Evolutionary conservation across 2,888 invertebrate species (phyloP), one percentile per base, ranked within the genome.

Genomic region (Acanthoscelides obtectus): DNA sequence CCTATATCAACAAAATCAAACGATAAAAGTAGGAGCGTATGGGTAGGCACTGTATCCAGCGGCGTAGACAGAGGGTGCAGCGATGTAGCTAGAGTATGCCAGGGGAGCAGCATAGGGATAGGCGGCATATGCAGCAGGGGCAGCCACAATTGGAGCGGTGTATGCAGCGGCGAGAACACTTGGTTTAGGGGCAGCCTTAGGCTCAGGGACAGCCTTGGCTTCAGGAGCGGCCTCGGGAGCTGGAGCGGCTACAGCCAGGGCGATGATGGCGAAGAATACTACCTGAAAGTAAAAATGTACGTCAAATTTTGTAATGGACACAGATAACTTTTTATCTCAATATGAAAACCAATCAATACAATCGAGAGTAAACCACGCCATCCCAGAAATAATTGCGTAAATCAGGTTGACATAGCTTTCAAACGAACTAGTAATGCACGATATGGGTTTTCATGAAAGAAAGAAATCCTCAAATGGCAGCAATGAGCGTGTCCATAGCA

Each of bases 21-120:
- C 45, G 17, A 45, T 17, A 45, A 12, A 45, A 17, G 45, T 45
- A 12, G 45, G 1, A 12, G 45, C 45, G 12, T 66, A 66, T 12
- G 67, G 67, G 22, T 22, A 67, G 2, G 22, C 22, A 6, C 22
- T 20, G 22, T 67, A 67, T 67, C 67, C 67, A 22, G 67, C 67
- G 22, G 67, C 67, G 22, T 67, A 67, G 22, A 67, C 67, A 20
- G 67, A 67, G 21, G 67, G 67, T 3, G 66, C 66, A 22, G 66
- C 66, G 21, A 67, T 22, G 22, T 67, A 67, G 22, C 22, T 22
- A 22, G 67, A 22, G n/a, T 67, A 67, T 6, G 67, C 67, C 22
- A 67, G 22, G 2, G 67, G 67, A 12, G 67, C 67, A 22, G 67
- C 20, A n/a, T 67, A 67, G 19, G 67, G 22, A 17, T 45, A 45